Evolutionary conservation across 2,888 invertebrate species (phyloP).

Genomic region (Pelosia muscerda): DNA sequence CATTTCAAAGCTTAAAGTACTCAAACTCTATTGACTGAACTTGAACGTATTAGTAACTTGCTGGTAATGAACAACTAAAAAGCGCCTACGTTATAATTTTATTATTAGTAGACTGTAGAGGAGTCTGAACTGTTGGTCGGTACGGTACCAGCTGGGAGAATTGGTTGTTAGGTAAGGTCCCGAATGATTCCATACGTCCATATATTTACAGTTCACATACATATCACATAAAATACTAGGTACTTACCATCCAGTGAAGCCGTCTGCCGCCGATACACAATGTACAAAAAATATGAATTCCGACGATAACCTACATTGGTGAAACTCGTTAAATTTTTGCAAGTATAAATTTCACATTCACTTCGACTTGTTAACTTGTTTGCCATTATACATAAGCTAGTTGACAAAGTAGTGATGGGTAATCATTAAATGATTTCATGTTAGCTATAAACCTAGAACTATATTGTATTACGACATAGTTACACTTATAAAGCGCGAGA

Average conservation of each 20-base stretch:
- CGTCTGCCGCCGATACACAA: background rate
- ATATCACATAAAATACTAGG: no score
- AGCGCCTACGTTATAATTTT: background rate
- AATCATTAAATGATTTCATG: constrained; percentile 11
- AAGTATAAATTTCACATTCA: background rate
- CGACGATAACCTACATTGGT: background rate
- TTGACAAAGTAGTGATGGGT: constrained; percentile 7
- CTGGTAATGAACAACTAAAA: constrained; percentile 1
- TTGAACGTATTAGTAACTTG: background rate
- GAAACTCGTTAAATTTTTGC: background rate
- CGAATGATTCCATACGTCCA: background rate
- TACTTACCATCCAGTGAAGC: background rate
- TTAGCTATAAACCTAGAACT: constrained; percentile 11
- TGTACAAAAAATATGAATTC: background rate
- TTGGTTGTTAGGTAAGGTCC: background rate
- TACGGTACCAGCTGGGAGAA: background rate
- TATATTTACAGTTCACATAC: background rate
- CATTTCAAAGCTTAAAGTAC: constrained; percentile 61
- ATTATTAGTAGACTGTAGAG: background rate
- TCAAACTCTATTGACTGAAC: constrained; percentile 6
- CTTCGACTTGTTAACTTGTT: background rate
- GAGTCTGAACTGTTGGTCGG: background rate
- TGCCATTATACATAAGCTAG: constrained; percentile 5
- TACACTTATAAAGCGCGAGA: constrained; percentile 27
- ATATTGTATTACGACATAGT: constrained; percentile 27